A percentile compares a stretch with the other conserved stretches of the same genome.
Evolutionary conservation across 2,797 vertebrate species (phyloP).

Genomic region (Periparus ater): DNA sequence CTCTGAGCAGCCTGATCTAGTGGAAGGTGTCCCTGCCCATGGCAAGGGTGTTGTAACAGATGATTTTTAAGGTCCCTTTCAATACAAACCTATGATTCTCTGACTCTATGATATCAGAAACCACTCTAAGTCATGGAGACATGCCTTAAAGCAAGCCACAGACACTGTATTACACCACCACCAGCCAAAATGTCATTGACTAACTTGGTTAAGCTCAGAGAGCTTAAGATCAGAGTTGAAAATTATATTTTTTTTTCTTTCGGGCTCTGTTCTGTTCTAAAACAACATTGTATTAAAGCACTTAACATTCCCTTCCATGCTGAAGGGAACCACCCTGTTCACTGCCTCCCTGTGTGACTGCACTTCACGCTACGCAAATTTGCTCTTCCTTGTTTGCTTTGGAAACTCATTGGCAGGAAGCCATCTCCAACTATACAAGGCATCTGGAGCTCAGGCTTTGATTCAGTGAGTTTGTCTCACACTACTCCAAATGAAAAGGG

Average conservation of each 20-base stretch:
- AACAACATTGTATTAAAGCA: background rate
- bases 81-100: background rate
- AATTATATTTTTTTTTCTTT: background rate
- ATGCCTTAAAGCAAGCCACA: background rate
- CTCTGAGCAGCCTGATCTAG: background rate
- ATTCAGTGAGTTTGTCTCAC: constrained; percentile 27
- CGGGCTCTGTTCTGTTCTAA: background rate
- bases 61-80: background rate
- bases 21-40: accelerated
- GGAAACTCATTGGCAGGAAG: constrained; percentile 36
- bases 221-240: background rate
- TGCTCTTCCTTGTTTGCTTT: constrained; percentile 63
- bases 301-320: background rate
- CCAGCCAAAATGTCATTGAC: background rate
- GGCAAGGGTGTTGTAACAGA: background rate
- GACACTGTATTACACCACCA: background rate
- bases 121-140: background rate
- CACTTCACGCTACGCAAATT: constrained; percentile 6
- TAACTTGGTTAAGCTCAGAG: background rate
- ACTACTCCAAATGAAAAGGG: constrained; percentile 4
- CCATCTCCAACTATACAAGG: constrained; percentile 46
- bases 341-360: constrained; percentile 21
- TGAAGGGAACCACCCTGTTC: constrained; percentile 39
- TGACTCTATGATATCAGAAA: background rate
- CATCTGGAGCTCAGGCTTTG: constrained; percentile 36